These are phyloP conservation scores for Dreissena rostriformis DNA, from an alignment of 1,140 invertebrate genomes.

Conservation along the genomic window DNA sequence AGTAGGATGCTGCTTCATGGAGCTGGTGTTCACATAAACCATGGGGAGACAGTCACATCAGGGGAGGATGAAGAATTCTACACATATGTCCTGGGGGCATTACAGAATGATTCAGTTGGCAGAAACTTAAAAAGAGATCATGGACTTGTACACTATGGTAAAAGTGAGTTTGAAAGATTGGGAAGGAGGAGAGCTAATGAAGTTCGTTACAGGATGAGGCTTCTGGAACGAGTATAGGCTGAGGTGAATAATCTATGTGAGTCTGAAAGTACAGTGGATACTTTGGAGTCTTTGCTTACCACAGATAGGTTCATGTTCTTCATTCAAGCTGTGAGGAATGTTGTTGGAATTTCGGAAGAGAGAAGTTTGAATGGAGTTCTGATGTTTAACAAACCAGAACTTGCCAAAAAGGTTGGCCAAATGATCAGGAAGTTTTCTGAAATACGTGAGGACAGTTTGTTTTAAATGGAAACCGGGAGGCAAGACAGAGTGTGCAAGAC, in stretches of 20 bases:
- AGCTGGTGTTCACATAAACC: background rate
- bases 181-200: conserved; percentile 21
- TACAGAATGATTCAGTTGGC: conserved; percentile 10
- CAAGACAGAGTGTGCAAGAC: conserved; percentile 1
- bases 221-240: conserved; percentile 16
- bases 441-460: conserved; percentile 6
- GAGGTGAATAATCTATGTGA: background rate
- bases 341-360: conserved; percentile 17
- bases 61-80: conserved; percentile 1
- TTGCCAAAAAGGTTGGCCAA: conserved; percentile 16
- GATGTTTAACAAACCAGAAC: conserved; percentile 30
- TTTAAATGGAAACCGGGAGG: conserved; percentile 7
- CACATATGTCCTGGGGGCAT: background rate
- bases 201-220: conserved; percentile 28
- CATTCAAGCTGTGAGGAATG: conserved; percentile 6
- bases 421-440: conserved; percentile 16
- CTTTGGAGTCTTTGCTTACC: background rate
- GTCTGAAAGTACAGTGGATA: background rate
- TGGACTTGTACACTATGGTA: conserved; percentile 20
- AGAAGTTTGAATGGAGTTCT: conserved; percentile 42
- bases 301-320: conserved; percentile 17
- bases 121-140: conserved; percentile 3
- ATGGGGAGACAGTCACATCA: background rate
- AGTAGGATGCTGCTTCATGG: background rate
- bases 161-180: conserved; percentile 30